phyloP scores from a whole-genome alignment of 2,888 invertebrate species.

The Portevinia maculata region DNA sequence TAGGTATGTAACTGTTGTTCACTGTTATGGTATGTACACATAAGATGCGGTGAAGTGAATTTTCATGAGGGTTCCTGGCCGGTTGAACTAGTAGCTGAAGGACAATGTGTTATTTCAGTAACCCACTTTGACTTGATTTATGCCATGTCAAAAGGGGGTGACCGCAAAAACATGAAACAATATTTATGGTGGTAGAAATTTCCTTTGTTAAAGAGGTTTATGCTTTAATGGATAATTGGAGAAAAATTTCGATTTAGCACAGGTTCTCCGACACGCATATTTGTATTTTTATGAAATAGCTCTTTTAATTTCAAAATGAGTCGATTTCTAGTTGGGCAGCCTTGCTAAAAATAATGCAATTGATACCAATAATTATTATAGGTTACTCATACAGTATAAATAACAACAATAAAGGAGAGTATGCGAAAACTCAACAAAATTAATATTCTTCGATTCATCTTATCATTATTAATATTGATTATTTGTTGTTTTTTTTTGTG shows the following conservation, averaged over 20 bases:
- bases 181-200: conserved; percentile 37
- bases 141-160: conserved; percentile 52
- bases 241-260: not conserved
- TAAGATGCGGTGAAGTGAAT: conserved; percentile 37
- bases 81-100: conserved; percentile 50
- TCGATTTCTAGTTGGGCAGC: too few relatives aligned
- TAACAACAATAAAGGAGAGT: too few relatives aligned
- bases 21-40: conserved; percentile 32
- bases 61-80: conserved; percentile 38
- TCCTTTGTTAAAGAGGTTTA: not conserved
- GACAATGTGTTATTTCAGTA: conserved; percentile 70
- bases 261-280: too few relatives aligned
- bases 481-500: too few relatives aligned
- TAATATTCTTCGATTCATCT: too few relatives aligned
- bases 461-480: too few relatives aligned
- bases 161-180: conserved; percentile 60
- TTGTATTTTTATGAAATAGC: too few relatives aligned
- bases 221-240: not conserved
- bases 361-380: too few relatives aligned
- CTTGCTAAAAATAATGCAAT: too few relatives aligned
- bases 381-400: too few relatives aligned
- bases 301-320: too few relatives aligned
- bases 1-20: not conserved
- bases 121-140: conserved; percentile 67
- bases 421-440: too few relatives aligned